A percentile compares a stretch with the other conserved stretches of the same genome.
phyloP scores from a whole-genome alignment of 2,113 vertebrate genomes.

The Ceratotherium simum region DNA sequence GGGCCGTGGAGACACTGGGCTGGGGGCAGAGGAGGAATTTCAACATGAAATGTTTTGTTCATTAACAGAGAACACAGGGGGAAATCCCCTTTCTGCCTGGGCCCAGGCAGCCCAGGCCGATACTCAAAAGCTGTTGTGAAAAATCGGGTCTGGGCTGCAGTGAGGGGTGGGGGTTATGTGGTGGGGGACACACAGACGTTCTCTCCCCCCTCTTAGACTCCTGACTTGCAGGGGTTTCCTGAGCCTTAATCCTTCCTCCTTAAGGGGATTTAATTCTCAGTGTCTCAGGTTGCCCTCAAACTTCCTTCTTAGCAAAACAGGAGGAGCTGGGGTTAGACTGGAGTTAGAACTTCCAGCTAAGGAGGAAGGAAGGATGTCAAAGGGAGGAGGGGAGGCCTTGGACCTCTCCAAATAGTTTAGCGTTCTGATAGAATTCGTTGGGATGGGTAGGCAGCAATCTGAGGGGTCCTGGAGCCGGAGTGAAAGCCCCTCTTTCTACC shows the following conservation, averaged over 20 bases:
- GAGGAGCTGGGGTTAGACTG: slow-evolving; percentile 60
- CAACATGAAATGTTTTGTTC: slow-evolving; percentile 83
- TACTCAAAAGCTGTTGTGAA: slow-evolving; percentile 67
- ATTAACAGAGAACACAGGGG: slow-evolving; percentile 76
- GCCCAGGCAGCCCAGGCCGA: slow-evolving; percentile 63
- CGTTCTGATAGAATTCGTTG: slow-evolving; percentile 35
- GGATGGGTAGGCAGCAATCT: neutral
- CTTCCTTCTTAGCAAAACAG: slow-evolving; percentile 61
- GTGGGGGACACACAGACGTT: neutral
- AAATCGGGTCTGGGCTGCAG: slow-evolving; percentile 54
- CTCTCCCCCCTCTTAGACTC: neutral
- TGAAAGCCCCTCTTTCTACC: neutral
- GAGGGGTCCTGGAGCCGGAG: neutral
- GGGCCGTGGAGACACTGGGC: slow-evolving; percentile 43
- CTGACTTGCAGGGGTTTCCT: slow-evolving; percentile 49
- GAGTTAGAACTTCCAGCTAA: slow-evolving; percentile 68
- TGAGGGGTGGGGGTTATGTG: neutral
- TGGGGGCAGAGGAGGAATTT: slow-evolving; percentile 78
- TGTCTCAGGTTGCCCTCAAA: slow-evolving; percentile 53
- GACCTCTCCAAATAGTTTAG: neutral
- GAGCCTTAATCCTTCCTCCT: slow-evolving; percentile 39
- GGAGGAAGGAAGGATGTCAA: neutral
- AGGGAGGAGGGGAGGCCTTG: neutral
- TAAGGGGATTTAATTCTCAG: slow-evolving; percentile 30
- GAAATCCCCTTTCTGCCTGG: slow-evolving; percentile 78